Conservation (phyloP, 2,113 vertebrate genomes). For the Alethe diademata region DNA sequence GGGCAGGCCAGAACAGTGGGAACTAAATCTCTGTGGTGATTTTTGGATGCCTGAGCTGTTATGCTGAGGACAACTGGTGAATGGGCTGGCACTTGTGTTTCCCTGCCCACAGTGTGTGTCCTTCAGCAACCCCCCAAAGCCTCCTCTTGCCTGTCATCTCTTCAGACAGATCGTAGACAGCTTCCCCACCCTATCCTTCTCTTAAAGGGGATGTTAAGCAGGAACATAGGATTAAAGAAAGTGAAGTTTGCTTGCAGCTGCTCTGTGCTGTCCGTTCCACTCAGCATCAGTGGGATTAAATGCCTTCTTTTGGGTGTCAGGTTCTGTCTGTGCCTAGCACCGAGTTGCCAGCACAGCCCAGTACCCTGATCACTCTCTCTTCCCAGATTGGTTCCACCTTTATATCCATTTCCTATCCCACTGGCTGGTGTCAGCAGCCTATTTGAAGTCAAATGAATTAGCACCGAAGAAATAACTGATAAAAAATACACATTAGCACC, state of each 20-base stretch:
- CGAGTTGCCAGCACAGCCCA: neutral
- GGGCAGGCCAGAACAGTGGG: neutral
- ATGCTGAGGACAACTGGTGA: neutral
- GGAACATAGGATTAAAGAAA: slow-evolving; percentile 30
- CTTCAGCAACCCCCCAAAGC: neutral
- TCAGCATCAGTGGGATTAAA: slow-evolving; percentile 46
- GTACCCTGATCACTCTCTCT: neutral
- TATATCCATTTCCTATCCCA: slow-evolving; percentile 9
- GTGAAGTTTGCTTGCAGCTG: slow-evolving; percentile 56
- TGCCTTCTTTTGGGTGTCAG: slow-evolving; percentile 40
- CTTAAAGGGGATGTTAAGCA: slow-evolving; percentile 11
- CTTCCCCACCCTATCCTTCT: neutral
- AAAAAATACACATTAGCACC: slow-evolving; percentile 23
- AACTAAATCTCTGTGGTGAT: neutral
- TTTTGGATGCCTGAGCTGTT: neutral
- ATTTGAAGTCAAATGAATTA: slow-evolving; percentile 39
- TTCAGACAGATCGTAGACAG: neutral
- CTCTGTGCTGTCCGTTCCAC: slow-evolving; percentile 26
- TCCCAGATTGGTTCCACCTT: slow-evolving; percentile 34
- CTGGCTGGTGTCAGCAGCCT: slow-evolving; percentile 41
- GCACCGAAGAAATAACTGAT: slow-evolving; percentile 22
- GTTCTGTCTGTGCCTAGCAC: slow-evolving; percentile 22
- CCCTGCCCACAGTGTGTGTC: neutral
- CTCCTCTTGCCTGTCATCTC: neutral
- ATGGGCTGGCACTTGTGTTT: neutral